Conservation (phyloP, 2,113 vertebrate species). For the Protobothrops flavoviridis region DNA sequence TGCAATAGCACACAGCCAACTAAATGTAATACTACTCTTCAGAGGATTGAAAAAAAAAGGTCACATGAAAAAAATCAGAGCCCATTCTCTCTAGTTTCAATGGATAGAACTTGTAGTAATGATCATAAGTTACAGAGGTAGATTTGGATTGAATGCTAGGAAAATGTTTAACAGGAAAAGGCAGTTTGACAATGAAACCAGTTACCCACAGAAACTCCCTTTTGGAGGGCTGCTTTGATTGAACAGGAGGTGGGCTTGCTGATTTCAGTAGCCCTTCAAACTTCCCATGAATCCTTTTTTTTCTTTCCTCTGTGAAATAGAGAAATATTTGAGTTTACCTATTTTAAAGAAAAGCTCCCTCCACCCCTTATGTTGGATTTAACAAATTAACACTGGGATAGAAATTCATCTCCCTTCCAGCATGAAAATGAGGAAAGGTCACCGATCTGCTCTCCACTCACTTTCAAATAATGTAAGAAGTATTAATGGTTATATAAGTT, state of each 20-base stretch:
- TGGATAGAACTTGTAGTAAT: too few species aligned
- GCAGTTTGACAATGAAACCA: not conserved
- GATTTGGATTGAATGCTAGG: not conserved
- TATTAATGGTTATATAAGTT: conserved; percentile 16
- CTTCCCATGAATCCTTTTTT: not conserved
- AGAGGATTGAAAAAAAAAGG: not conserved
- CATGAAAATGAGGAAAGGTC: not conserved
- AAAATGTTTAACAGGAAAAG: not conserved
- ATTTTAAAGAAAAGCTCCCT: not conserved
- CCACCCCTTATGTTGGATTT: not conserved
- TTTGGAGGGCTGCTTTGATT: not conserved
- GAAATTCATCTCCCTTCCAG: not conserved
- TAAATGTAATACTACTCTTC: not conserved
- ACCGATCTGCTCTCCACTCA: not conserved
- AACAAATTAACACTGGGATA: not conserved
- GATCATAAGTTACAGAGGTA: not conserved
- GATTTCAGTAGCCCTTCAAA: not conserved
- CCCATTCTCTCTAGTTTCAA: too few species aligned
- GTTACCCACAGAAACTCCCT: not conserved
- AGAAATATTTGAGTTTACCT: not conserved
- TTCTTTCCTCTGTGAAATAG: too few species aligned
- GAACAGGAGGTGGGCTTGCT: not conserved
- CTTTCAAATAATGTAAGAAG: not conserved
- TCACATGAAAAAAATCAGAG: not conserved
- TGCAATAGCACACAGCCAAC: not conserved